phyloP scores from a whole-genome alignment of 2,888 invertebrate genomes.

The Panorpa germanica region DNA sequence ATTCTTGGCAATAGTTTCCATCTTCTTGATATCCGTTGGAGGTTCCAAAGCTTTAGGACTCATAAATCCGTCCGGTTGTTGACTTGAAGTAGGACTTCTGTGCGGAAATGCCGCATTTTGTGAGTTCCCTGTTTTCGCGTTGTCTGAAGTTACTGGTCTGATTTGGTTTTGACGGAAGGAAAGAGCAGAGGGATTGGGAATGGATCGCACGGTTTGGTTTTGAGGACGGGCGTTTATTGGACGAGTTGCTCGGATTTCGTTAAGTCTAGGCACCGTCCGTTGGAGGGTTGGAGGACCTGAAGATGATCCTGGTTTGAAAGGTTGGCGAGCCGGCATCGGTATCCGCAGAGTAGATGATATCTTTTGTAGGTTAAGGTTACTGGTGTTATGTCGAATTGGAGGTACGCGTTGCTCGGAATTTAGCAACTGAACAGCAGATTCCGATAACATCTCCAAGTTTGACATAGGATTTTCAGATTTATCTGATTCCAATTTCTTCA shows the following conservation, averaged over 20 bases:
- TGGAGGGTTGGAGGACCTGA: conserved; percentile 7
- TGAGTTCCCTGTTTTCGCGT: too few species aligned
- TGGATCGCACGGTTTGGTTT: conserved; percentile 39
- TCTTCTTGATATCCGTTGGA: too few species aligned
- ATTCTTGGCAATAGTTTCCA: too few species aligned
- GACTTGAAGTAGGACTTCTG: too few species aligned
- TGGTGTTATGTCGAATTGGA: conserved; percentile 22
- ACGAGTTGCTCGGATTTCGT: conserved; percentile 28
- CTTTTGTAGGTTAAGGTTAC: not conserved
- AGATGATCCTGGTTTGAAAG: not conserved
- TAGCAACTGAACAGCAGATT: conserved; percentile 17
- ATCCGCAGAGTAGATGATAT: not conserved
- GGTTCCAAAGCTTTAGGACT: too few species aligned
- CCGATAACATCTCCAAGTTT: conserved; percentile 33
- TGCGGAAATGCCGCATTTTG: too few species aligned
- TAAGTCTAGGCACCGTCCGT: conserved; percentile 21
- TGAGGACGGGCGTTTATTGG: conserved; percentile 25
- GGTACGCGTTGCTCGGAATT: not conserved
- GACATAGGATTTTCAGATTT: conserved; percentile 17
- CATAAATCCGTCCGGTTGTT: too few species aligned
- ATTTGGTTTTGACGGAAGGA: conserved; percentile 36
- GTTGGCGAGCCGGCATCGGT: not conserved
- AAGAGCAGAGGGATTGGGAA: conserved; percentile 40
- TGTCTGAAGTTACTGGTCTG: too few species aligned
- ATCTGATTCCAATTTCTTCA: conserved; percentile 2